A percentile compares a stretch with the other conserved stretches of the same genome.
Conservation (phyloP, 2,888 invertebrate genomes). For the Aphelenchoides bicaudatus region DNA sequence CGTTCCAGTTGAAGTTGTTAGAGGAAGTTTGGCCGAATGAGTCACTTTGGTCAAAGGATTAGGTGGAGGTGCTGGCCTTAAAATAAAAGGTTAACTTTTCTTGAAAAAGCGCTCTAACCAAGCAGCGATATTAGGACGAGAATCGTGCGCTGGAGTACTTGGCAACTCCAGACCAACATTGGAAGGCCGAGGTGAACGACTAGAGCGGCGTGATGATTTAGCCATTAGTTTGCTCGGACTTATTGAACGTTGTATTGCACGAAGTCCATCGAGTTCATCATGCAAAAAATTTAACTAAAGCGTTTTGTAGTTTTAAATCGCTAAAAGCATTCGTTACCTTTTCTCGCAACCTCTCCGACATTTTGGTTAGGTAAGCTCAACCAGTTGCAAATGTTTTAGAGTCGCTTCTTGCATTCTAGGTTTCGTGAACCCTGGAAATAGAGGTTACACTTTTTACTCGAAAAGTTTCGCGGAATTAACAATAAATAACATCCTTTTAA, state of each 20-base stretch:
- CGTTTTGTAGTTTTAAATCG: neutral
- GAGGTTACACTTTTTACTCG: too few species aligned
- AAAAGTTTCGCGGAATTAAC: too few species aligned
- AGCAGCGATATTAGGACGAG: conserved; percentile 55
- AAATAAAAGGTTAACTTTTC: too few species aligned
- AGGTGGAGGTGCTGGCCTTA: conserved; percentile 45
- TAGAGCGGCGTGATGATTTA: neutral
- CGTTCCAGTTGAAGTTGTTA: conserved; percentile 37
- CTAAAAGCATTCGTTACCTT: neutral
- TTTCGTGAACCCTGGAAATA: too few species aligned
- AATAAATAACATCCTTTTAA: too few species aligned
- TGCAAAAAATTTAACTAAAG: conserved; percentile 7
- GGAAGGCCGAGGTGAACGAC: conserved; percentile 2
- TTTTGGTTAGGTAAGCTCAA: neutral
- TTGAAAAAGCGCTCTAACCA: too few species aligned
- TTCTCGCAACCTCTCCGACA: conserved; percentile 9
- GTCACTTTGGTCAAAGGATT: conserved; percentile 19
- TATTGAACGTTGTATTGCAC: neutral
- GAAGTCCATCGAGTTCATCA: conserved; percentile 4
- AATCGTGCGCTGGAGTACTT: conserved; percentile 30
- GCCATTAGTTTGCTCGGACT: neutral
- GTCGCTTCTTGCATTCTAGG: too few species aligned
- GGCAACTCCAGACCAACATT: too few species aligned
- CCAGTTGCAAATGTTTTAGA: too few species aligned
- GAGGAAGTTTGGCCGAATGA: conserved; percentile 31